Evolutionary conservation across 2,797 vertebrate genomes (phyloP), one percentile per base, ranked within the genome.

Genomic region (Pristis pectinata): DNA sequence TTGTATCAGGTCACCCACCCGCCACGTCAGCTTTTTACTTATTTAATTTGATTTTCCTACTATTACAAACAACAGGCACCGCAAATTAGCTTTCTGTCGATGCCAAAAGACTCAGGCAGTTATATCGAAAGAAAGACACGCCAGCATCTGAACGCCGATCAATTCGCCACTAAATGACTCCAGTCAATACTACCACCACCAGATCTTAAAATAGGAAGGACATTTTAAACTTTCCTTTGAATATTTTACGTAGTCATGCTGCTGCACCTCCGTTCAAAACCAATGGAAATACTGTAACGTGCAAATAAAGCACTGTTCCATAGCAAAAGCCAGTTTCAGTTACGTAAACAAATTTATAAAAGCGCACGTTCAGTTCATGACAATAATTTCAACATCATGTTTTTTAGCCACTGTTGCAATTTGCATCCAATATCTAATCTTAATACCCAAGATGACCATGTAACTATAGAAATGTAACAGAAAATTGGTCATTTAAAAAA

Each of bases 381-480:
- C 5, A 37, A 19, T 0, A 93, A 9, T 93, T 93, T 70, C 19
- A 70, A 11, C 6, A 34, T 24, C 67, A 0, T 30, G 61, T n/a
- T 41, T 74, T 93, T 53, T 10, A 34, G 44, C 41, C 13, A n/a
- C 27, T n/a, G 41, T 5, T 3, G 44, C 1, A 34, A 56, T 44
- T 76, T 94, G 70, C 30, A 94, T 53, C 56, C 92, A 53, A 94
- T 41, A 41, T 70, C 61, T 64, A 44, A 70, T 93, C 37, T 93
- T 67, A 61, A 64, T 59, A 37, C 41, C 56, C n/a, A n/a, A 34
- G 56, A 37, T 64, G 61, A 64, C 34, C 0, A 56, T 37, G 89
- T 10, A 37, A 70, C 37, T 61, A 93, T 93, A 41, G 41, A 93
- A 19, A 67, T 49, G 34, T 34, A 11, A 53, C 67, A 72, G 92